phyloP scores from a whole-genome alignment of 2,888 invertebrate species.

The Hydroisotoma schaefferi region DNA sequence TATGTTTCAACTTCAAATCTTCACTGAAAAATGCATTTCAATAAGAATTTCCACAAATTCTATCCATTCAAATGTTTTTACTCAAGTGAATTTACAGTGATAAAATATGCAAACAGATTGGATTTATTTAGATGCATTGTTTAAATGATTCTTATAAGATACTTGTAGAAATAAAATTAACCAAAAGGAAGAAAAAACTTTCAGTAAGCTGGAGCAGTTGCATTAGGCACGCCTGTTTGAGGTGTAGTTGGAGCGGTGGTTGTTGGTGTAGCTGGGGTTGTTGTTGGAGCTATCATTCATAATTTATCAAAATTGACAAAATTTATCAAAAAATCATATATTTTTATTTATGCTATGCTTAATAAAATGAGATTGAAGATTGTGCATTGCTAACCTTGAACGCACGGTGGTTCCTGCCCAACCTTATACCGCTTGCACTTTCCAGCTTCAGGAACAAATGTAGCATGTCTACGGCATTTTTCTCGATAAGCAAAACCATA shows the following conservation, averaged over 20 bases:
- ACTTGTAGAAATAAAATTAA: neutral
- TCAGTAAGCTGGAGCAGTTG: neutral
- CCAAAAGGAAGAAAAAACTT: neutral
- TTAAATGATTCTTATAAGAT: neutral
- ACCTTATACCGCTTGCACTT: neutral
- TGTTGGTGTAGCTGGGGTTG: neutral
- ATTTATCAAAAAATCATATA: neutral
- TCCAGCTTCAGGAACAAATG: neutral
- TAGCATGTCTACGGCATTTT: neutral
- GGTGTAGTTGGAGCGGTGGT: neutral
- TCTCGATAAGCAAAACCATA: neutral
- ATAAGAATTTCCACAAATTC: no score
- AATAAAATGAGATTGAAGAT: neutral
- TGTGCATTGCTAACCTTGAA: slow-evolving; percentile 2
- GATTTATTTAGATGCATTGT: slow-evolving; percentile 8
- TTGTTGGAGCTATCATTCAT: neutral
- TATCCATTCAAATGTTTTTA: no score
- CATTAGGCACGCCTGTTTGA: no score
- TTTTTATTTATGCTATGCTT: neutral
- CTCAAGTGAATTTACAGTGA: no score
- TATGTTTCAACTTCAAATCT: neutral
- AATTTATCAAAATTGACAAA: neutral
- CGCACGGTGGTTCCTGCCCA: slow-evolving; percentile 3
- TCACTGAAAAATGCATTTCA: no score
- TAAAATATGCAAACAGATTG: neutral